Evolutionary conservation across 92 coral and sea anemone genomes (phyloP).

Genomic region (Porites lobata): DNA sequence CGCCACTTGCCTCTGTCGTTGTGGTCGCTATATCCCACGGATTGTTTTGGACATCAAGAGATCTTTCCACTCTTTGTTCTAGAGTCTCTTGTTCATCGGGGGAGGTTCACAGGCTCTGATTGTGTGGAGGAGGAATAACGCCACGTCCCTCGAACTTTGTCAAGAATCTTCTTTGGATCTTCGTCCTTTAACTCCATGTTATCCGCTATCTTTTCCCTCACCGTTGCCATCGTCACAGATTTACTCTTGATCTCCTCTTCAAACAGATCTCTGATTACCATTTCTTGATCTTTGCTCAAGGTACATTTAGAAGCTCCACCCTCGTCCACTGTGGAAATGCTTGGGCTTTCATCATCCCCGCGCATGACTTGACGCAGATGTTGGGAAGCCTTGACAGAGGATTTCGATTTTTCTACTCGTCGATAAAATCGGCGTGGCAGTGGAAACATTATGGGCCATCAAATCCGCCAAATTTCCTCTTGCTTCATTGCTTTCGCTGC

Average conservation of each 20-base stretch:
- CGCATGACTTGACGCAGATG: slow-evolving; percentile 30
- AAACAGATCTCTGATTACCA: slow-evolving; percentile 21
- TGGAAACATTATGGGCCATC: slow-evolving; percentile 53
- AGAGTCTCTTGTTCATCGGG: too few relatives aligned
- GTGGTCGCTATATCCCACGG: slow-evolving; percentile 7
- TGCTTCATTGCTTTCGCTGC: slow-evolving; percentile 35
- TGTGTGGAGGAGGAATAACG: too few relatives aligned
- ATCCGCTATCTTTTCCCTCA: not conserved
- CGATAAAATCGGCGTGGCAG: slow-evolving; percentile 39
- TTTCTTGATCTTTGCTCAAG: slow-evolving; percentile 24
- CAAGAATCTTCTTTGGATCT: too few relatives aligned
- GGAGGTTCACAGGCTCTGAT: too few relatives aligned
- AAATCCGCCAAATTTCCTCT: slow-evolving; percentile 47
- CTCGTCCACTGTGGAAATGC: slow-evolving; percentile 32
- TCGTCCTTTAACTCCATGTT: too few relatives aligned
- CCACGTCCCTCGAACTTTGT: too few relatives aligned
- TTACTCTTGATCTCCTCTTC: slow-evolving; percentile 4
- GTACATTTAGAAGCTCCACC: slow-evolving; percentile 16
- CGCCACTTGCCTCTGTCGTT: slow-evolving; percentile 35
- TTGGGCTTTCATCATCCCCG: slow-evolving; percentile 33
- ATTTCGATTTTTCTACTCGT: slow-evolving; percentile 36
- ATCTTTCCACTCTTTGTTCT: too few relatives aligned
- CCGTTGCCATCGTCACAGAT: slow-evolving; percentile 13
- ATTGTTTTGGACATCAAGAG: not conserved
- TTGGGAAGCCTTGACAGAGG: slow-evolving; percentile 36